Evolutionary conservation across 2,797 vertebrate species (phyloP).

Genomic region (Ctenopoma kingsleyae): DNA sequence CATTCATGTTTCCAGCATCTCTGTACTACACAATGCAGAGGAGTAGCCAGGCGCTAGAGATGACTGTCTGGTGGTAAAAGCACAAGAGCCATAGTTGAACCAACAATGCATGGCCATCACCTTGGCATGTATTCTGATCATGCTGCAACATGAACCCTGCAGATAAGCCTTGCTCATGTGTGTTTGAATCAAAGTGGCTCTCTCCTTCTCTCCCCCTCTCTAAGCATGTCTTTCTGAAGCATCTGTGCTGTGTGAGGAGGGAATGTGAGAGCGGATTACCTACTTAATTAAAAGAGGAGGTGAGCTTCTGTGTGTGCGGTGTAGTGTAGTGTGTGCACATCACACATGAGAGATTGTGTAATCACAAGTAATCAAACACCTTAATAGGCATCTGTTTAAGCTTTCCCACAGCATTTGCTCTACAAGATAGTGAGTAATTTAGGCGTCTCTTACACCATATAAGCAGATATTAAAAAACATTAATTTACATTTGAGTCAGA

Average conservation of each 20-base stretch:
- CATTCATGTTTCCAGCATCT: background rate
- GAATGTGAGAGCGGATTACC: conserved; percentile 59
- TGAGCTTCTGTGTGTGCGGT: conserved; percentile 26
- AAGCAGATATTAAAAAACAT: conserved; percentile 18
- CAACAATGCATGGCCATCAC: conserved; percentile 10
- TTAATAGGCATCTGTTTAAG: conserved; percentile 39
- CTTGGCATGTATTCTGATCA: conserved; percentile 37
- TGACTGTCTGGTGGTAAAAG: conserved; percentile 4
- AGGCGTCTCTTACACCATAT: conserved; percentile 5
- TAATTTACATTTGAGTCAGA: background rate
- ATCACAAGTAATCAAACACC: conserved; percentile 58
- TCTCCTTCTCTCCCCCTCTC: conserved; percentile 27
- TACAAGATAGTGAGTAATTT: conserved; percentile 30
- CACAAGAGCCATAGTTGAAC: conserved; percentile 12
- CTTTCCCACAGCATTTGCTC: conserved; percentile 38
- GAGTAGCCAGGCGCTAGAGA: conserved; percentile 2
- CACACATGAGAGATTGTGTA: conserved; percentile 28
- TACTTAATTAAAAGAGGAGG: conserved; percentile 55
- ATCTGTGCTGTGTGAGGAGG: conserved; percentile 46
- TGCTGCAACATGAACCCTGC: conserved; percentile 42
- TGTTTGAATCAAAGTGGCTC: conserved; percentile 43
- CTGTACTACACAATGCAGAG: background rate
- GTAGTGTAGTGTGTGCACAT: conserved; percentile 13
- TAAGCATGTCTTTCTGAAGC: conserved; percentile 45
- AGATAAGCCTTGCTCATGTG: conserved; percentile 49